These are phyloP conservation scores for Mesoligia furuncula DNA, from an alignment of 2,888 invertebrate genomes.

Conservation along the genomic window DNA sequence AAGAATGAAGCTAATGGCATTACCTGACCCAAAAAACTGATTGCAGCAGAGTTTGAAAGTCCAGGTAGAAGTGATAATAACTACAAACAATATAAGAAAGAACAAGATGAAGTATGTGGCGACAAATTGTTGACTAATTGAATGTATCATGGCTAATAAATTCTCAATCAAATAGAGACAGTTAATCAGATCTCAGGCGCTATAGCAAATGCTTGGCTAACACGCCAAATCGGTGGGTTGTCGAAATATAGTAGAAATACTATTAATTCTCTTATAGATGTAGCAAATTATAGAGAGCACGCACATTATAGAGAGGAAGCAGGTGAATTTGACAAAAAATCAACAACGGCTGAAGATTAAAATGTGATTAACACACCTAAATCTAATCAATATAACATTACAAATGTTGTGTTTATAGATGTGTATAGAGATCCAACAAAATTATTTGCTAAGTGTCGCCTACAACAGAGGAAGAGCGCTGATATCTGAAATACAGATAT, in stretches of 20 bases:
- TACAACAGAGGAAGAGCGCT: too few relatives aligned
- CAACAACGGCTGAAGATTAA: not conserved
- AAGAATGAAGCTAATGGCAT: not conserved
- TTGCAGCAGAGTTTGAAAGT: not conserved
- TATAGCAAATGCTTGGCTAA: slow-evolving; percentile 57
- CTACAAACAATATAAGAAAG: slow-evolving; percentile 7
- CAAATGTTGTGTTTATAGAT: too few relatives aligned
- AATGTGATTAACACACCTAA: not conserved
- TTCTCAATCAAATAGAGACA: slow-evolving; percentile 56
- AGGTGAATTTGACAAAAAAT: not conserved
- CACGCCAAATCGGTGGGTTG: slow-evolving; percentile 52
- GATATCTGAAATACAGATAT: too few relatives aligned
- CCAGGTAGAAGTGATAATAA: not conserved
- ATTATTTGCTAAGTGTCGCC: too few relatives aligned
- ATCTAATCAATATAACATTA: not conserved
- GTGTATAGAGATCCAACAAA: too few relatives aligned
- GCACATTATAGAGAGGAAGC: not conserved
- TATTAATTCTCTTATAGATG: slow-evolving; percentile 33
- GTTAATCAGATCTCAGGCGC: slow-evolving; percentile 55
- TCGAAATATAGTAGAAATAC: slow-evolving; percentile 43
- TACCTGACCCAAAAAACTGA: not conserved
- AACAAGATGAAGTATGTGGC: slow-evolving; percentile 31
- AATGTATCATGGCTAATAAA: slow-evolving; percentile 53
- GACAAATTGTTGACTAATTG: slow-evolving; percentile 56
- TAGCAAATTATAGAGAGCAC: not conserved